Conservation (phyloP, 2,888 invertebrate genomes). For the Pardosa pseudoannulata region DNA sequence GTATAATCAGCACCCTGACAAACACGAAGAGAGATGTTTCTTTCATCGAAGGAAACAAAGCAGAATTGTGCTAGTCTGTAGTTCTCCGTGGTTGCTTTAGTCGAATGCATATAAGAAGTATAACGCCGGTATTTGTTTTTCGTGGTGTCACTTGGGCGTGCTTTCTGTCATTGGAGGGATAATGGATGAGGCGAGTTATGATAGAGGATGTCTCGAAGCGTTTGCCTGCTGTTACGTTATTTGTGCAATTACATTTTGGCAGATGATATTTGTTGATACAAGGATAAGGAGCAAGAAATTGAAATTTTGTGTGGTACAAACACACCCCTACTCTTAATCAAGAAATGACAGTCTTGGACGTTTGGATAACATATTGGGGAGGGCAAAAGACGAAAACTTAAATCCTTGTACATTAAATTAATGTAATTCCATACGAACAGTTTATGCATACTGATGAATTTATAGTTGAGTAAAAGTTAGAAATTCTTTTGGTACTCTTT, state of each 20-base stretch:
- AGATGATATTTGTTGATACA: not conserved
- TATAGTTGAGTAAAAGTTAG: too few species aligned
- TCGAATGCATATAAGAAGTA: too few species aligned
- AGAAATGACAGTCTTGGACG: too few species aligned
- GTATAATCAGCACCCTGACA: too few species aligned
- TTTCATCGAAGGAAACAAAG: not conserved
- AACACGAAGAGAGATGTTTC: not conserved
- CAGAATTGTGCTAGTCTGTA: not conserved
- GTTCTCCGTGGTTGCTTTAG: not conserved
- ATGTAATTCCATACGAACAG: too few species aligned
- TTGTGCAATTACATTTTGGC: not conserved
- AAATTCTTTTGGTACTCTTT: too few species aligned
- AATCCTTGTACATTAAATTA: too few species aligned
- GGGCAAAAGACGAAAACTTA: too few species aligned
- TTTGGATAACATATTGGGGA: too few species aligned
- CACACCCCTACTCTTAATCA: too few species aligned
- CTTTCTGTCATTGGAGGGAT: not conserved
- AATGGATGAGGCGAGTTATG: not conserved
- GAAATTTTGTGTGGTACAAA: too few species aligned
- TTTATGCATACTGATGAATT: too few species aligned
- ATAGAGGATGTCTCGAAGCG: not conserved
- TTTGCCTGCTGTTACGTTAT: not conserved
- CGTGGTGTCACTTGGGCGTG: constrained; percentile 12
- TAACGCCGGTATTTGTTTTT: not conserved
- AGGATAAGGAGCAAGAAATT: not conserved